phyloP scores from a whole-genome alignment of 2,113 vertebrate species.

The Bos taurus region ARS-UCD2.0 NC_037346.1:25280001-25280500 shows the following conservation, averaged over 20 bases:
- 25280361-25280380: background rate
- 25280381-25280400: background rate
- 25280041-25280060: background rate
- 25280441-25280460: background rate
- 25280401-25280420: background rate
- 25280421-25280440: background rate
- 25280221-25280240: background rate
- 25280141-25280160: background rate
- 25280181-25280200: background rate
- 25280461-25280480: background rate
- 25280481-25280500: background rate
- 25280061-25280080: background rate
- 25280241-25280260: background rate
- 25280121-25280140: background rate
- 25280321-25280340: background rate
- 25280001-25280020: background rate
- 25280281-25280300: background rate
- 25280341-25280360: background rate
- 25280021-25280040: background rate
- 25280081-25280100: background rate
- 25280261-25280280: background rate
- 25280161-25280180: background rate
- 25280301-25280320: background rate
- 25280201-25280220: background rate
- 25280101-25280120: background rate